Base-by-base conservation (phyloP, 2,113 vertebrate species). In the Poeciliopsis retropinna region DNA sequence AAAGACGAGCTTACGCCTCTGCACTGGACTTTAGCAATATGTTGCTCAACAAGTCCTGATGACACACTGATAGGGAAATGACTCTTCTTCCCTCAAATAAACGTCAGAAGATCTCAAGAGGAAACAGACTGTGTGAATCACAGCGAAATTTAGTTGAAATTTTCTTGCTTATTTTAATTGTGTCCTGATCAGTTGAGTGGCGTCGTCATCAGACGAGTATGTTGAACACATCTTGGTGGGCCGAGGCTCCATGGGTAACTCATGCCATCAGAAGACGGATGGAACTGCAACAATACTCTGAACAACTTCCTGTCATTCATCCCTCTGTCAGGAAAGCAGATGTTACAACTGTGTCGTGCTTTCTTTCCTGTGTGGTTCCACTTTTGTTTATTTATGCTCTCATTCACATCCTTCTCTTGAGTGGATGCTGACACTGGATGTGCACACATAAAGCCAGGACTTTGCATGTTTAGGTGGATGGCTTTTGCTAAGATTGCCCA, bases 61-160 rank as follows among this genome's bases (percentile, higher is more conserved):
- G 65, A 64, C 67, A 60, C 76, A 62, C 78, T 62, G 39, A 74
- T 73, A 80, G 37, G 25, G 34, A 73, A 64, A 78, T 67, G 27
- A n/a, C 77, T 66, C 73, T 64, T 34, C 31, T 67, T 65, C 79
- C 79, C 74, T 67, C 67, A 17, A 65, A 27, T 9, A 0, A 47
- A 70, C 78, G 47, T 88, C 86, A 90, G 69, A 78, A 44, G 30
- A 51, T 17, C 75, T 79, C 51, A 3, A 44, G 72, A 85, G 85
- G 88, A 91, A 83, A 83, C 73, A 10, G 13, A 41, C 72, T 89
- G 86, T 78, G 83, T 92, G 91, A 92, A 91, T 92, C 86, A 88
- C 82, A 73, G 70, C 75, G 85, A 71, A 34, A 57, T 86, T 83
- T 81, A 68, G 79, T 60, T 86, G 72, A 47, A 34, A 81, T 76